These are phyloP conservation scores for Electrona antarctica DNA, from an alignment of 2,113 vertebrate genomes.

Conservation along the genomic window DNA sequence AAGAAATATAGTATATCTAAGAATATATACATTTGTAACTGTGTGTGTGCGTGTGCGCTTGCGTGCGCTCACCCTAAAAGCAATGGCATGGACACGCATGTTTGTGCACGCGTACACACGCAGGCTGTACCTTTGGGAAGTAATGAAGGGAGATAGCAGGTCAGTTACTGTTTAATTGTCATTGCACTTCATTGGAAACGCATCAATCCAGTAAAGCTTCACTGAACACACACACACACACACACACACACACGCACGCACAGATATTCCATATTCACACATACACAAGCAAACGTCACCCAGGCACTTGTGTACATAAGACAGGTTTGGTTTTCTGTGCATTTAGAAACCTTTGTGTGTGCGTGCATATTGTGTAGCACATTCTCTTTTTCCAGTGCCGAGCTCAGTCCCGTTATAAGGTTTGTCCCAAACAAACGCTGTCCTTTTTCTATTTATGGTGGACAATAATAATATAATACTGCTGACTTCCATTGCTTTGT, in stretches of 20 bases:
- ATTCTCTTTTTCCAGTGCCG: neutral
- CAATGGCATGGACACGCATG: neutral
- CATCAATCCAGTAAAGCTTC: conserved; percentile 94
- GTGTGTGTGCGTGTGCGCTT: conserved; percentile 39
- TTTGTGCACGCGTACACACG: neutral
- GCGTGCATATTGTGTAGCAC: neutral
- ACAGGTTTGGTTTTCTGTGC: neutral
- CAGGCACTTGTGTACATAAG: no score
- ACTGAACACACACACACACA: conserved; percentile 68
- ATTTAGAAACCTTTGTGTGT: neutral
- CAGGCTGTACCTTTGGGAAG: conserved; percentile 84
- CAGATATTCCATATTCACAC: neutral
- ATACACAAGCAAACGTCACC: neutral
- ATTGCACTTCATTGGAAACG: conserved; percentile 93
- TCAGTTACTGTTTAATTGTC: conserved; percentile 99
- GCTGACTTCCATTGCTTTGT: conserved; percentile 59
- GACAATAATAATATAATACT: conserved; percentile 41
- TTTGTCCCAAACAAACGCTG: conserved; percentile 51
- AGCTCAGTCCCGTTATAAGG: neutral
- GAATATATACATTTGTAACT: no score
- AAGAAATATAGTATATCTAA: no score
- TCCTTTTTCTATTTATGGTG: conserved; percentile 55
- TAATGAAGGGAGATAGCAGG: conserved; percentile 95
- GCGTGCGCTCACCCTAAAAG: conserved; percentile 21
- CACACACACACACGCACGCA: neutral